These are phyloP conservation scores for Cynoglossus semilaevis DNA, from an alignment of 2,113 vertebrate genomes.

Conservation along the genomic window DNA sequence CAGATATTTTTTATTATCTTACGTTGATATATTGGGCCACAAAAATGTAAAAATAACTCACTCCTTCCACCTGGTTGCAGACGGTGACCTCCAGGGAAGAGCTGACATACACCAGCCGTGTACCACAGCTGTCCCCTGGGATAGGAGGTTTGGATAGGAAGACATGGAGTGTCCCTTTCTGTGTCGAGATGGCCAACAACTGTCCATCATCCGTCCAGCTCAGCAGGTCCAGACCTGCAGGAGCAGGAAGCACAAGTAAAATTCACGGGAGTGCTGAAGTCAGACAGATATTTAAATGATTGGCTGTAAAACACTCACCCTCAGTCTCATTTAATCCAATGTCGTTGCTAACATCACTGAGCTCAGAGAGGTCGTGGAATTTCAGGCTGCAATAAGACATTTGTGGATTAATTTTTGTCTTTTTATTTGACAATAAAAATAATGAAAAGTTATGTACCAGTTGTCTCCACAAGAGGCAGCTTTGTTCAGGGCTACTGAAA, in stretches of 20 bases:
- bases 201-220: conserved; percentile 97
- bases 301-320: conserved; percentile 75
- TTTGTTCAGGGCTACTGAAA: conserved; percentile 90
- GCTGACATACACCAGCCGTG: conserved; percentile 89
- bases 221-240: conserved; percentile 87
- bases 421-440: neutral
- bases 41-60: conserved; percentile 59
- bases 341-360: conserved; percentile 91
- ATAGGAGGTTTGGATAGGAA: conserved; percentile 94
- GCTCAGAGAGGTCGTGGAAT: conserved; percentile 91
- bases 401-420: neutral
- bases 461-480: conserved; percentile 95
- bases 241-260: neutral
- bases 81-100: conserved; percentile 94
- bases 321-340: conserved; percentile 93
- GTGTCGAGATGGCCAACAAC: conserved; percentile 89
- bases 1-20: neutral
- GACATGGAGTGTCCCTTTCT: conserved; percentile 86
- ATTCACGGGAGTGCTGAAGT: neutral
- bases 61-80: conserved; percentile 87
- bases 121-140: conserved; percentile 86
- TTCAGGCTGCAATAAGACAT: conserved; percentile 82
- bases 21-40: too few species aligned
- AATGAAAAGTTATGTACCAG: conserved; percentile 76
- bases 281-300: neutral